Base-by-base conservation (phyloP, 2,888 invertebrate species). In the Phyllotreta striolata region DNA sequence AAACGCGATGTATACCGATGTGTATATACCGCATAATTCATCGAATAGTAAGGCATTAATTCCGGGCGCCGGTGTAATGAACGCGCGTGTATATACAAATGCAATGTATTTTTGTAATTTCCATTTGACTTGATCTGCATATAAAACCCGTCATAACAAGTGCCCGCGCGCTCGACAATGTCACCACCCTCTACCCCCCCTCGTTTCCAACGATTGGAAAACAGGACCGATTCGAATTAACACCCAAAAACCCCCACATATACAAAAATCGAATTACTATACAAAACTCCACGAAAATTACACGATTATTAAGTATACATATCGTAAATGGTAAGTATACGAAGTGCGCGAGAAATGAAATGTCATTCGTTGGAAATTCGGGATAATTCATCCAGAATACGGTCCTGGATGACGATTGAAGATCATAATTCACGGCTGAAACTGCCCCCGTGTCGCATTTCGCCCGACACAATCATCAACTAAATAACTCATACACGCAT, bases 401-500 rank as follows among this genome's bases (percentile, higher is more conserved):
- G 43, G 35, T 49, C 10, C 62, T 55, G 47, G 14, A 68, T 73
- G 77, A 76, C 64, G 60, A 76, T 76, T 69, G 70, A 69, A 66
- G 72, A 72, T 72, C 76, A 78, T 79, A 77, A 79, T 79, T 79
- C 76, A 78, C 72, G 70, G 71, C 73, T 73, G 73, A 67, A 75
- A 72, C 75, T 34, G 51, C 35, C 60, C 60, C 52, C 54, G 12
- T 60, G 60, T 60, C 38, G 52, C 52, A 60, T 60, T 60, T 60
- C 34, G 52, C 52, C 79, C 77, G 78, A 78, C 78, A 77, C 79
- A 81, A 81, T 81, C 79, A 80, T 70, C 70, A 66, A 55, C 76
- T 77, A 77, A 79, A 79, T 79, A 79, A 79, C 79, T 80, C 80
- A 80, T 79, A 76, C n/a, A n/a, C 77, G 73, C 75, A 78, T 78